phyloP scores from a whole-genome alignment of 2,888 invertebrate species.

The Erannis defoliaria region DNA sequence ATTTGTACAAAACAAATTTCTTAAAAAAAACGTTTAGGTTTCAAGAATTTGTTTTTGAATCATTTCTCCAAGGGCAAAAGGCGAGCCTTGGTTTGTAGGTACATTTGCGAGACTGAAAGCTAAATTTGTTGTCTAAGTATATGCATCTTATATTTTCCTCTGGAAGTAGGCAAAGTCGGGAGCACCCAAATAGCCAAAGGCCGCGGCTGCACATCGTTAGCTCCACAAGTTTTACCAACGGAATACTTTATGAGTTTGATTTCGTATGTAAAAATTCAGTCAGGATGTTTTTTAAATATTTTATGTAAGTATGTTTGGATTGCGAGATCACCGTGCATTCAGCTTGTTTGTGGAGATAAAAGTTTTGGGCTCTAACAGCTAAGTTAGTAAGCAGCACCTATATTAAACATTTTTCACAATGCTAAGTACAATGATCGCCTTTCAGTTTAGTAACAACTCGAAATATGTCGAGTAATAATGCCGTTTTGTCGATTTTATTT shows the following conservation, averaged over 20 bases:
- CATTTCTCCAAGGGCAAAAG: no score
- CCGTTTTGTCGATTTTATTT: conserved; percentile 13
- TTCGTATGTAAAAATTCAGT: conserved; percentile 32
- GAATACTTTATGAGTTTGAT: conserved; percentile 47
- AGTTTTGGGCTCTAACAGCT: no score
- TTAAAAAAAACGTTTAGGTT: no score
- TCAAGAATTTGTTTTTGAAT: no score
- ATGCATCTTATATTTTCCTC: not conserved
- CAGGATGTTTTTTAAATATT: conserved; percentile 37
- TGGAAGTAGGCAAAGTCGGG: conserved; percentile 8
- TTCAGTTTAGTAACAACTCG: not conserved
- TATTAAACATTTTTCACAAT: no score
- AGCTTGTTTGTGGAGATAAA: no score
- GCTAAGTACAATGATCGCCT: no score
- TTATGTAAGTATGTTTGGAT: conserved; percentile 38
- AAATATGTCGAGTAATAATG: conserved; percentile 3
- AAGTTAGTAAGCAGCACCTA: no score
- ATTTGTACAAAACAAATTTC: no score
- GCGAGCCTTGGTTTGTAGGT: no score
- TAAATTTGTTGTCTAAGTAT: no score
- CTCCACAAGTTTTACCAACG: conserved; percentile 47
- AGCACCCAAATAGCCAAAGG: conserved; percentile 18
- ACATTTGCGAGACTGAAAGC: no score
- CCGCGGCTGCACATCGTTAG: conserved; percentile 41
- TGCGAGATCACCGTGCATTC: conserved; percentile 22